A percentile compares a stretch with the other conserved stretches of the same genome.
Evolutionary conservation across 2,113 vertebrate species (phyloP).

Genomic region (Pseudonaja textilis): DNA sequence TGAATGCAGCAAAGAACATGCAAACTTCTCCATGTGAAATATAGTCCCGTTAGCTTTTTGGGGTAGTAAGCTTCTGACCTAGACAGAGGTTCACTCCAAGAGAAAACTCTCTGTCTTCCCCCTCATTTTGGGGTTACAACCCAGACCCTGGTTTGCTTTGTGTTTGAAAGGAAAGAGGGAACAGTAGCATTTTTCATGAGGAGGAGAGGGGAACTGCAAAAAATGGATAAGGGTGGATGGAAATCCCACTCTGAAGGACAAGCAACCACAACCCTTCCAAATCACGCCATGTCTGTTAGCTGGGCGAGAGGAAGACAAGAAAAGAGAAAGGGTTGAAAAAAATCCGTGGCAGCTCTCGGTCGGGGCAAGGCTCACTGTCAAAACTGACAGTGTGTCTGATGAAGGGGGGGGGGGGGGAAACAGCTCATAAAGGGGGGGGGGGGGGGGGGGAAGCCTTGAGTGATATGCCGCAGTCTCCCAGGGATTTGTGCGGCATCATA

Average conservation of each 20-base stretch:
- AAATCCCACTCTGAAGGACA: background rate
- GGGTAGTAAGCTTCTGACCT: background rate
- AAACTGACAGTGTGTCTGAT: background rate
- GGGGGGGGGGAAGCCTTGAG: background rate
- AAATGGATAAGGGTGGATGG: background rate
- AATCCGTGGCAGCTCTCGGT: background rate
- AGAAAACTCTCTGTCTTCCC: background rate
- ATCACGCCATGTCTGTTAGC: background rate
- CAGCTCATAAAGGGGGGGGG: background rate
- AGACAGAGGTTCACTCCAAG: background rate
- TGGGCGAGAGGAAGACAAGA: background rate
- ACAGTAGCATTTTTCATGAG: background rate
- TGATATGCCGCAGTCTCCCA: constrained; percentile 14
- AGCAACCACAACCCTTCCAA: background rate
- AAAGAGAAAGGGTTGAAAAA: background rate
- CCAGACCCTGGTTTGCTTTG: background rate
- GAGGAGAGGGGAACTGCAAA: background rate
- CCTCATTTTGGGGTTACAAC: too few species aligned
- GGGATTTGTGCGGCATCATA: constrained; percentile 3
- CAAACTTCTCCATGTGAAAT: background rate
- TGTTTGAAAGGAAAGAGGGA: background rate
- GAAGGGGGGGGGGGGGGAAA: background rate
- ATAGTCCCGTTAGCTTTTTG: background rate
- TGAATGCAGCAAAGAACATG: background rate
- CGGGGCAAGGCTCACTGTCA: background rate